Evolutionary conservation across 2,113 vertebrate species (phyloP).

Genomic region (Phylloscopus trochilus): DNA sequence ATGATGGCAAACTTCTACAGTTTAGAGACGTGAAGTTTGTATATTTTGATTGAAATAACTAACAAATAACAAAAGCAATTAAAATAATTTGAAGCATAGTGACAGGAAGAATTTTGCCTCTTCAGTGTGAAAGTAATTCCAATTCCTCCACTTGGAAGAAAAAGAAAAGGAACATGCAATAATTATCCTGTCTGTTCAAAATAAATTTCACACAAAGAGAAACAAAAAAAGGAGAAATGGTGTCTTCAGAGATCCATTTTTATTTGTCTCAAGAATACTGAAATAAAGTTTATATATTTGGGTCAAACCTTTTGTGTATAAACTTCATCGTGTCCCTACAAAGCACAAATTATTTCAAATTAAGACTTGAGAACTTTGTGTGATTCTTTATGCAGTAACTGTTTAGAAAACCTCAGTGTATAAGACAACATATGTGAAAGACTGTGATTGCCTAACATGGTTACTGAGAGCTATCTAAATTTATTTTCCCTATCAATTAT

Average conservation of each 20-base stretch:
- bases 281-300: not conserved
- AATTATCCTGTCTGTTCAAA: not conserved
- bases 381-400: not conserved
- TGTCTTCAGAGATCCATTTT: not conserved
- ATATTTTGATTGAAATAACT: not conserved
- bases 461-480: not conserved
- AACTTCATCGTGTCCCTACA: not conserved
- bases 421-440: not conserved
- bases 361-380: not conserved
- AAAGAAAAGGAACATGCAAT: not conserved
- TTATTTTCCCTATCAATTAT: not conserved
- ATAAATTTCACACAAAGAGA: not conserved
- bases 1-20: not conserved
- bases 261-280: not conserved
- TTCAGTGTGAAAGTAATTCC: not conserved
- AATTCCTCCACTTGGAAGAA: not conserved
- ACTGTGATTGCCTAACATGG: not conserved
- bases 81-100: not conserved
- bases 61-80: not conserved
- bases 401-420: not conserved
- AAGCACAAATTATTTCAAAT: not conserved
- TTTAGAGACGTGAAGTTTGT: not conserved
- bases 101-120: not conserved
- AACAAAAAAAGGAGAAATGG: not conserved
- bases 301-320: not conserved